These are phyloP conservation scores for Meteorus cinctellus DNA, from an alignment of 2,888 invertebrate species.

Conservation along the genomic window DNA sequence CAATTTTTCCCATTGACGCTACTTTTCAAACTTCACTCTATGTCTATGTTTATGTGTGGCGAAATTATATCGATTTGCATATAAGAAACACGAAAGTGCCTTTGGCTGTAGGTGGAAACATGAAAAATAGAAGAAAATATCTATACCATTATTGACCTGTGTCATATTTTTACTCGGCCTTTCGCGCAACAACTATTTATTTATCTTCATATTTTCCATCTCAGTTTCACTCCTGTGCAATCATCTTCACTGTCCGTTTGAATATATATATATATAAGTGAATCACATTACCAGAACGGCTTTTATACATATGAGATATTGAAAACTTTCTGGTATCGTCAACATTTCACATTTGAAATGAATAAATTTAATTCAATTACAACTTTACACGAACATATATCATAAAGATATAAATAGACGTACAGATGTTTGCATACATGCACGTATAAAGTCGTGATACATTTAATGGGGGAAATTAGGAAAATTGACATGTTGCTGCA, in stretches of 20 bases:
- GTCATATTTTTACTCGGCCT: not conserved
- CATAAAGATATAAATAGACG: not conserved
- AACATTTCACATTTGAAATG: not conserved
- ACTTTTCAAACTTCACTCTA: not conserved
- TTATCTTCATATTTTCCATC: not conserved
- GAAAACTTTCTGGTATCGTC: not conserved
- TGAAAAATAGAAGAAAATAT: not conserved
- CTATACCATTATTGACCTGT: not conserved
- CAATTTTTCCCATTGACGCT: constrained; percentile 29
- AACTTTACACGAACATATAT: not conserved
- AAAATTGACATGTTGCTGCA: not conserved
- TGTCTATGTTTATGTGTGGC: not conserved
- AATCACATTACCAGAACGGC: not conserved
- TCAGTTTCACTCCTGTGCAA: not conserved
- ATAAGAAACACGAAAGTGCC: constrained; percentile 12
- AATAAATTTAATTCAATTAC: not conserved
- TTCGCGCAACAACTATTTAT: not conserved
- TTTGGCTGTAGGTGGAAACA: constrained; percentile 19
- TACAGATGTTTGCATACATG: not conserved
- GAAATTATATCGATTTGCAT: constrained; percentile 41
- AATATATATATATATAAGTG: not conserved
- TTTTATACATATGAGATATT: not conserved
- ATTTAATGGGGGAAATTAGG: constrained; percentile 20
- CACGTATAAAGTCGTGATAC: not conserved
- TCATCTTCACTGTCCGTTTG: not conserved